Evolutionary conservation across 2,113 vertebrate genomes (phyloP).

Genomic region (Actenoides hombroni): DNA sequence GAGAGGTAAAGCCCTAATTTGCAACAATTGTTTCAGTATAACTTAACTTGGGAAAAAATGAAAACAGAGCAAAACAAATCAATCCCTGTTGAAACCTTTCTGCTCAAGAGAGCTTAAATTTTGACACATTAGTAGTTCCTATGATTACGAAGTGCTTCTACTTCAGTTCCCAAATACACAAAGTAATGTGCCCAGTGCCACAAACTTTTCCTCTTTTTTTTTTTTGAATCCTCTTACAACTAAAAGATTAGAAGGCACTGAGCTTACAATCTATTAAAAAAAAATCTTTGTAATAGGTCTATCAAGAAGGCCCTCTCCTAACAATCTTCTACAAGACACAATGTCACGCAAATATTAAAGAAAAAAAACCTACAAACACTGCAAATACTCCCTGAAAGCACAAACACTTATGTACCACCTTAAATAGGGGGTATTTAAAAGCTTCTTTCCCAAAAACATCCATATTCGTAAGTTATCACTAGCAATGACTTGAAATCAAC

Average conservation of each 20-base stretch:
- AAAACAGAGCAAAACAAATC: neutral
- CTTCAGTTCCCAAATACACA: neutral
- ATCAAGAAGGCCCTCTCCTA: neutral
- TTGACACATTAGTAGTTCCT: neutral
- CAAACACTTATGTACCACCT: neutral
- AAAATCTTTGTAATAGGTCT: neutral
- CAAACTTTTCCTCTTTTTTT: neutral
- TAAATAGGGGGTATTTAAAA: neutral
- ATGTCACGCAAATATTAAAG: neutral
- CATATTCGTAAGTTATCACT: neutral
- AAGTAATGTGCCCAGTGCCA: neutral
- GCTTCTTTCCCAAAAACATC: neutral
- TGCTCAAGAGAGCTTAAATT: neutral
- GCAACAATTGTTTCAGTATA: neutral
- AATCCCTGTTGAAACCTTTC: neutral
- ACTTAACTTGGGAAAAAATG: neutral
- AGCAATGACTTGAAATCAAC: neutral
- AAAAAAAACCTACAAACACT: neutral
- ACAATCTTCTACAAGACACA: neutral
- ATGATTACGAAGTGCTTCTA: neutral
- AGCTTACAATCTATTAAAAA: neutral
- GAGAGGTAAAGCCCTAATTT: neutral
- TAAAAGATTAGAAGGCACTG: neutral
- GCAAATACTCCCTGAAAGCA: neutral
- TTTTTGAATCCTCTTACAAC: neutral